Conservation (phyloP, 2,797 vertebrate genomes). For the Sebastes itinus region DNA sequence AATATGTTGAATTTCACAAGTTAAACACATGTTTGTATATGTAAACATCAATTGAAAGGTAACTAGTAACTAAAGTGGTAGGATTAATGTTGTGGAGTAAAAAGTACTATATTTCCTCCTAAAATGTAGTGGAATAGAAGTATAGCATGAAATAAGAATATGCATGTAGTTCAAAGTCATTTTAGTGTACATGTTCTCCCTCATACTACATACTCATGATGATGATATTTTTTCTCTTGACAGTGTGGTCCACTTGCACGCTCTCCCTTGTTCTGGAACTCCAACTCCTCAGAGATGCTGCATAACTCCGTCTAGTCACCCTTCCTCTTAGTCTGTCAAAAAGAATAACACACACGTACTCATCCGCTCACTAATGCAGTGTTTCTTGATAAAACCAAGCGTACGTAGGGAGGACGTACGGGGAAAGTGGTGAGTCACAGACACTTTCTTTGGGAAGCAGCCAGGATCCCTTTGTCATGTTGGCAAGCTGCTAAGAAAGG, state of each 20-base stretch:
- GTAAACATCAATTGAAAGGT: not conserved
- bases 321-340: not conserved
- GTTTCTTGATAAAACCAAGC: not conserved
- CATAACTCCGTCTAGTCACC: constrained; percentile 8
- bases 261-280: not conserved
- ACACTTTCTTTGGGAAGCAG: constrained; percentile 1
- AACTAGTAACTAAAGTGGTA: not conserved
- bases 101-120: not conserved
- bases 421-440: constrained; percentile 24
- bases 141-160: not conserved
- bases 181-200: not conserved
- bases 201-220: not conserved
- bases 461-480: not conserved
- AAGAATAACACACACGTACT: not conserved
- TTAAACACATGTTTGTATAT: not conserved
- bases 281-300: not conserved
- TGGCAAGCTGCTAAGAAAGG: not conserved
- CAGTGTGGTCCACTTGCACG: not conserved
- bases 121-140: not conserved
- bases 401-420: constrained; percentile 13
- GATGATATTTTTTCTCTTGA: not conserved
- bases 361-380: not conserved
- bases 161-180: not conserved
- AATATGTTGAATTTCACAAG: not conserved
- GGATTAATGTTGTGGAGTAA: not conserved